These are phyloP conservation scores for Drosophila cyrtoloma DNA, from an alignment of 2,888 invertebrate species.

Conservation along the genomic window DNA sequence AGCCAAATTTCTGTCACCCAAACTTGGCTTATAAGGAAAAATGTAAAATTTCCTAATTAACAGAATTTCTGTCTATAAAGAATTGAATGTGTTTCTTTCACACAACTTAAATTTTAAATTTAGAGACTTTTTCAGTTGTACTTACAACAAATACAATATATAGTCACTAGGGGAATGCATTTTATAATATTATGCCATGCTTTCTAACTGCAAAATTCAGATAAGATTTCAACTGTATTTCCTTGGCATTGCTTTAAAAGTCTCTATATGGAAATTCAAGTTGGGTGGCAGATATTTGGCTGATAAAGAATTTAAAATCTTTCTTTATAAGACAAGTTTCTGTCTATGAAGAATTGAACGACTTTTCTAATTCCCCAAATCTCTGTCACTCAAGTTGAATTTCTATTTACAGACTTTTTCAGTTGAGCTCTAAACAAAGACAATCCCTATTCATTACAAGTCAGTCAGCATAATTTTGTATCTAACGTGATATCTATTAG, in stretches of 20 bases:
- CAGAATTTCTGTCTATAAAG: background rate
- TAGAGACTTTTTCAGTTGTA: background rate
- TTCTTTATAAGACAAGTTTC: background rate
- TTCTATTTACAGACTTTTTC: background rate
- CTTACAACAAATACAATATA: background rate
- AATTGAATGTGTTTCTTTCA: background rate
- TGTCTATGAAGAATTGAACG: background rate
- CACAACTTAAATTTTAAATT: background rate
- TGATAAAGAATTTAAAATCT: background rate
- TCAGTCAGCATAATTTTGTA: background rate
- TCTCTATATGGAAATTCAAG: background rate
- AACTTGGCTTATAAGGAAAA: background rate
- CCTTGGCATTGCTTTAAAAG: background rate
- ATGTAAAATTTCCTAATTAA: background rate
- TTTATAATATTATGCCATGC: background rate
- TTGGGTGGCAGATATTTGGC: background rate
- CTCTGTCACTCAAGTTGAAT: background rate
- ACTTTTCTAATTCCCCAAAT: background rate
- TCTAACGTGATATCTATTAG: conserved; percentile 11
- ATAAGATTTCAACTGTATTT: background rate
- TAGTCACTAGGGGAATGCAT: background rate
- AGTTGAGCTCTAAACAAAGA: background rate
- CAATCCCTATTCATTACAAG: background rate
- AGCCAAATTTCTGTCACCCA: background rate
- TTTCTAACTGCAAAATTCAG: background rate